Evolutionary conservation across 2,113 vertebrate genomes (phyloP), one percentile per base, ranked within the genome.

Genomic region (Sclerurus mexicanus): DNA sequence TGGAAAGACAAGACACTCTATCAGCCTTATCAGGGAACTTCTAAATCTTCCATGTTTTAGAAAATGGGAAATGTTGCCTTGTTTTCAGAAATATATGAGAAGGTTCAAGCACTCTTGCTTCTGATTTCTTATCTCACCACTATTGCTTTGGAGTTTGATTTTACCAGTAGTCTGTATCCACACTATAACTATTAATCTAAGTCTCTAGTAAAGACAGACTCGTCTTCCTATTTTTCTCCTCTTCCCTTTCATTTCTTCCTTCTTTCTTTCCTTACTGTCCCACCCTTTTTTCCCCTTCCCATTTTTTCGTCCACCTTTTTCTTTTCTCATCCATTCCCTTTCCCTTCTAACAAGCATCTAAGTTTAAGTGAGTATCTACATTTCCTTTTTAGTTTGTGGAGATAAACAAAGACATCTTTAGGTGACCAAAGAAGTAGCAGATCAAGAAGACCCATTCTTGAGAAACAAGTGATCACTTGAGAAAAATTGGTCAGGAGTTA

Each of bases 251-350:
- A 11, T 50, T 68, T 56, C 22, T 25, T 15, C 6, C n/a, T 58
- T 24, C 23, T 39, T 44, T 46, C 22, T 49, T 31, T 42, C 9
- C 5, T 44, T 66, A 11, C 12, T 10, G 23, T 56, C 9, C 17
- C 60, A 9, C 5, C 2, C 9, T 77, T 20, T 22, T 33, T 60
- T 7, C 7, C 39, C 12, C 14, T 72, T 50, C 30, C 4, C 12
- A 22, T 50, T 37, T 74, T 63, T 68, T 42, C 6, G 20, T 21
- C 14, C 66, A 35, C n/a, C 31, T 25, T 47, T 68, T 55, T 68
- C 33, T 30, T 50, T 19, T 4, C 12, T 24, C 4, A 16, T 9
- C 1, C 6, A 7, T 74, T 35, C 2, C 28, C 6, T 6, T 64
- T 77, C 21, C 55, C 5, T 19, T 74, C 27, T 72, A 62, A 66